Evolutionary conservation across 2,888 invertebrate genomes (phyloP).

Genomic region (Eilema sororculum): DNA sequence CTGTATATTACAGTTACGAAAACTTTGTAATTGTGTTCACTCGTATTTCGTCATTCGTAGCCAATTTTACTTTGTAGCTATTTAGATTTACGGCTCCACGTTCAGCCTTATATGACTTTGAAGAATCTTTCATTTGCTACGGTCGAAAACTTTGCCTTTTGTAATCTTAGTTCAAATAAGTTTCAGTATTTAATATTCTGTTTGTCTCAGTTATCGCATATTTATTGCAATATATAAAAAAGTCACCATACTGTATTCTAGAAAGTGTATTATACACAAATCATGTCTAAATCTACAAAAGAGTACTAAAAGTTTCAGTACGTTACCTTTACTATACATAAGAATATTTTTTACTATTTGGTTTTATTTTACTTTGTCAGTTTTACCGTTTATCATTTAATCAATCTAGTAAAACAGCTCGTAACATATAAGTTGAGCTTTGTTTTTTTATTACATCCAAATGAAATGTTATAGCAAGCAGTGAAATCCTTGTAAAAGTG

Average conservation of each 20-base stretch:
- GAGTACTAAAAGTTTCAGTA: constrained; percentile 18
- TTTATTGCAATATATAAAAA: constrained; percentile 5
- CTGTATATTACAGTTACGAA: too few relatives aligned
- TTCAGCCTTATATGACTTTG: background rate
- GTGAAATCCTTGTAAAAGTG: background rate
- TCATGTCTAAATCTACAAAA: constrained; percentile 12
- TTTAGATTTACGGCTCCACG: background rate
- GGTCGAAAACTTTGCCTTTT: background rate
- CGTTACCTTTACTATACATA: background rate
- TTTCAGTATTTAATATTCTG: background rate
- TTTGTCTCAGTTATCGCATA: constrained; percentile 8
- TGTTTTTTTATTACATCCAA: background rate
- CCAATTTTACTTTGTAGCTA: background rate
- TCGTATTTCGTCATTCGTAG: background rate
- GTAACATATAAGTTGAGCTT: background rate
- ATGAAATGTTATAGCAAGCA: too few relatives aligned
- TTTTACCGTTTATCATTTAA: constrained; percentile 16
- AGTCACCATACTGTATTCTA: background rate
- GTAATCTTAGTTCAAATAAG: background rate
- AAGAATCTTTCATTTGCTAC: background rate
- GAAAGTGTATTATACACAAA: constrained; percentile 9
- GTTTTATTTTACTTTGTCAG: background rate
- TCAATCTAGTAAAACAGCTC: constrained; percentile 12
- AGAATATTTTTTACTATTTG: background rate
- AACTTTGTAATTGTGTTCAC: background rate